Conservation (phyloP, 2,888 invertebrate species). For the Athalia circularis region DNA sequence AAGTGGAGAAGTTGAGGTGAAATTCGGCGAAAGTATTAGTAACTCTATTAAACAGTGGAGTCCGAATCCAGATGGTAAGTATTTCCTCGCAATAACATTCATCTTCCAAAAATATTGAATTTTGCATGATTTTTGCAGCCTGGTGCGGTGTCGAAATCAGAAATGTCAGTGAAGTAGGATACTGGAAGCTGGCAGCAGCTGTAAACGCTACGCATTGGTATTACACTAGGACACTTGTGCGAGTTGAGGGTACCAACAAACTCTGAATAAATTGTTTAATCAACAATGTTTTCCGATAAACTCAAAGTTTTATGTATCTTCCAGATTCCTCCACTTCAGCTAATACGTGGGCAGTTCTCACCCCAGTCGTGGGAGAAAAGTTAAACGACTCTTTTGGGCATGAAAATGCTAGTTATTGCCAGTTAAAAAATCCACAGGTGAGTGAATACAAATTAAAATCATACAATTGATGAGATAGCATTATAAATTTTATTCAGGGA, state of each 20-base stretch:
- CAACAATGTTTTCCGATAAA: neutral
- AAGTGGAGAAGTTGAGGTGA: conserved; percentile 15
- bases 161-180: conserved; percentile 14
- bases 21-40: conserved; percentile 4
- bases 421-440: conserved; percentile 35
- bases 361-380: conserved; percentile 8
- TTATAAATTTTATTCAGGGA: conserved; percentile 3
- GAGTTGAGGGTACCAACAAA: neutral
- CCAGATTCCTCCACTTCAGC: conserved; percentile 12
- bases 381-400: conserved; percentile 21
- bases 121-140: conserved; percentile 19
- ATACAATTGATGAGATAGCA: neutral
- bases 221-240: conserved; percentile 28
- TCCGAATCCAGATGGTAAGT: conserved; percentile 24
- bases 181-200: conserved; percentile 42
- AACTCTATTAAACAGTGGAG: conserved; percentile 35
- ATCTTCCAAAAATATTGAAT: neutral
- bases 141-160: conserved; percentile 44
- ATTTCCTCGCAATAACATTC: neutral
- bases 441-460: neutral
- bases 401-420: conserved; percentile 40
- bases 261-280: neutral
- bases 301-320: conserved; percentile 5
- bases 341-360: conserved; percentile 10
- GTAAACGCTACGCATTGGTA: conserved; percentile 41